A percentile compares a stretch with the other conserved stretches of the same genome.
Conservation (phyloP, 2,113 vertebrate species). For the Nematolebias whitei region DNA sequence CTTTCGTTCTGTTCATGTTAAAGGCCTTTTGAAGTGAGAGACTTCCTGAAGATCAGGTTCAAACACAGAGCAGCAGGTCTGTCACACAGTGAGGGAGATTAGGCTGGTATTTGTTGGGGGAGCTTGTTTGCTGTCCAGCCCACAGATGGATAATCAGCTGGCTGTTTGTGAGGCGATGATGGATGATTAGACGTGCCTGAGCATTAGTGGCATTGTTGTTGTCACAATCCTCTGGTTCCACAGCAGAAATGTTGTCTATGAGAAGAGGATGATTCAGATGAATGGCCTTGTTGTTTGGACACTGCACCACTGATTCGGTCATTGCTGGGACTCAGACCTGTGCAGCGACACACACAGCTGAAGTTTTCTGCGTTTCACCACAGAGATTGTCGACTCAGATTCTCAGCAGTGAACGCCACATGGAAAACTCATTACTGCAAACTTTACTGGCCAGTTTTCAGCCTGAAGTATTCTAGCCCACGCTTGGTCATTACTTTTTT, state of each 20-base stretch:
- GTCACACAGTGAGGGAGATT: slow-evolving; percentile 24
- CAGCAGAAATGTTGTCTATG: slow-evolving; percentile 66
- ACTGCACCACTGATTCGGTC: slow-evolving; percentile 40
- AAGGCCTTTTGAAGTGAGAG: background rate
- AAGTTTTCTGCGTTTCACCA: slow-evolving; percentile 46
- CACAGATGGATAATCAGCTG: slow-evolving; percentile 24
- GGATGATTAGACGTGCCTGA: slow-evolving; percentile 36
- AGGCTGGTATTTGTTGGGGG: slow-evolving; percentile 6
- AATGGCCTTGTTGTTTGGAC: slow-evolving; percentile 60
- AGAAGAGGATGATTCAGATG: slow-evolving; percentile 64
- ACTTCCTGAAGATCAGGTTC: slow-evolving; percentile 4
- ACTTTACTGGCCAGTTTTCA: slow-evolving; percentile 32
- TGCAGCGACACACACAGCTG: slow-evolving; percentile 28
- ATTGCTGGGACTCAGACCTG: slow-evolving; percentile 14
- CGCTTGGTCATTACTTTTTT: slow-evolving; percentile 22
- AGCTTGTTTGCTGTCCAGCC: slow-evolving; percentile 16
- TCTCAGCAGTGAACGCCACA: slow-evolving; percentile 56
- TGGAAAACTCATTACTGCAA: slow-evolving; percentile 72
- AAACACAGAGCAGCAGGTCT: slow-evolving; percentile 20
- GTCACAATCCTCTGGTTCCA: slow-evolving; percentile 28
- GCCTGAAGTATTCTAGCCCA: slow-evolving; percentile 25
- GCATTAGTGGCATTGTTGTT: slow-evolving; percentile 38
- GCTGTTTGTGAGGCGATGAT: slow-evolving; percentile 15
- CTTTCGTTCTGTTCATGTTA: slow-evolving; percentile 9
- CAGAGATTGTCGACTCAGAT: slow-evolving; percentile 51